Evolutionary conservation across 2,888 invertebrate species (phyloP).

Genomic region (Balanococcus diminutus): DNA sequence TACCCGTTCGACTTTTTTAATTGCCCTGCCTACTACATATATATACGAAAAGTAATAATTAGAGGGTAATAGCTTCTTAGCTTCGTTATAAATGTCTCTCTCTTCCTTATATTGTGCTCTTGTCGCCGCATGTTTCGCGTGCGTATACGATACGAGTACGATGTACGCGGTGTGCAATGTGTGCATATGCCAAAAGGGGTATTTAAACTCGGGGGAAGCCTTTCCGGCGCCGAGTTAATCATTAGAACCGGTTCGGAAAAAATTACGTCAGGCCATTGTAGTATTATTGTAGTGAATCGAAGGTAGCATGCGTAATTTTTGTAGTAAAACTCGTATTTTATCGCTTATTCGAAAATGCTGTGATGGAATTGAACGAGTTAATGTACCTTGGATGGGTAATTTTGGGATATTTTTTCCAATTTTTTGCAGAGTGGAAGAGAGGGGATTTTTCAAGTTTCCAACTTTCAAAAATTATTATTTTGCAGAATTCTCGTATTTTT

Average conservation of each 20-base stretch:
- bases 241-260: not conserved
- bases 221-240: not conserved
- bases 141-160: not conserved
- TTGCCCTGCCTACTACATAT: constrained; percentile 10
- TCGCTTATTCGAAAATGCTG: too few relatives aligned
- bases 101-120: constrained; percentile 34
- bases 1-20: constrained; percentile 40
- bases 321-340: not conserved
- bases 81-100: constrained; percentile 9
- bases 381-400: too few relatives aligned
- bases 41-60: constrained; percentile 12
- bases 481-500: too few relatives aligned
- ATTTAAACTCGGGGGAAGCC: not conserved
- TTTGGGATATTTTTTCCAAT: too few relatives aligned
- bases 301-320: not conserved
- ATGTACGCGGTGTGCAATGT: not conserved
- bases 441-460: too few relatives aligned
- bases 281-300: not conserved
- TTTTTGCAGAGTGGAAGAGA: not conserved
- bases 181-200: not conserved
- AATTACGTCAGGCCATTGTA: constrained; percentile 11
- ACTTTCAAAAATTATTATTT: too few relatives aligned
- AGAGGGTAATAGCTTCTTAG: constrained; percentile 28
- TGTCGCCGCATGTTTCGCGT: not conserved
- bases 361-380: not conserved